A percentile compares a stretch with the other conserved stretches of the same genome.
Conservation (phyloP, 2,888 invertebrate species). For the Heteromurus nitidus region DNA sequence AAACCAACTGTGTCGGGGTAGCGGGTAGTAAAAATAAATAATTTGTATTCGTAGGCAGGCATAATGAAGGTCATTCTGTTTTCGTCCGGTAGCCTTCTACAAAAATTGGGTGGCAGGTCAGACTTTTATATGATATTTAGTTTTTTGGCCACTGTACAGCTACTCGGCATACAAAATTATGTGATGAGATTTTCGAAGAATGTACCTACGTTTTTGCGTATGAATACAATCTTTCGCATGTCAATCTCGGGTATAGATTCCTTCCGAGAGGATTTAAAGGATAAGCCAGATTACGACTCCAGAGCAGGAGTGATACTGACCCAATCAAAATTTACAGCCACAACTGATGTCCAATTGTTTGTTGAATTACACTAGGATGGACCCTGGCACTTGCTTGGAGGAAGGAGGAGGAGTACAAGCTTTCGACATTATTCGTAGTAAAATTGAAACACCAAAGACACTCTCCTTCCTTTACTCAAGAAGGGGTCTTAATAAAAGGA, state of each 20-base stretch:
- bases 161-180: slow-evolving; percentile 12
- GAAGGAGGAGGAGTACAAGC: neutral
- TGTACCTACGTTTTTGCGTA: too few species aligned
- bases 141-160: slow-evolving; percentile 50
- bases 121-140: slow-evolving; percentile 4
- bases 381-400: slow-evolving; percentile 59
- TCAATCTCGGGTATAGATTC: too few species aligned
- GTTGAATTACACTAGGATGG: slow-evolving; percentile 19
- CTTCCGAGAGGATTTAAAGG: too few species aligned
- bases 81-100: neutral
- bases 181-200: too few species aligned
- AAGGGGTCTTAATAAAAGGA: too few species aligned
- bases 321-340: slow-evolving; percentile 48
- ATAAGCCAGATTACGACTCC: too few species aligned
- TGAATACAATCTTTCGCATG: too few species aligned
- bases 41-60: too few species aligned
- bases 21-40: neutral
- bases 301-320: slow-evolving; percentile 30
- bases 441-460: too few species aligned
- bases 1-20: too few species aligned
- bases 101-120: slow-evolving; percentile 25
- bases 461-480: neutral
- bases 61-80: neutral
- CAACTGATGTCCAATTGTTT: slow-evolving; percentile 38
- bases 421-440: neutral